Percentiles rank a stretch among this genome's conserved stretches.
phyloP scores from a whole-genome alignment of 2,888 invertebrate species.

The Caenorhabditis uteleia region DNA sequence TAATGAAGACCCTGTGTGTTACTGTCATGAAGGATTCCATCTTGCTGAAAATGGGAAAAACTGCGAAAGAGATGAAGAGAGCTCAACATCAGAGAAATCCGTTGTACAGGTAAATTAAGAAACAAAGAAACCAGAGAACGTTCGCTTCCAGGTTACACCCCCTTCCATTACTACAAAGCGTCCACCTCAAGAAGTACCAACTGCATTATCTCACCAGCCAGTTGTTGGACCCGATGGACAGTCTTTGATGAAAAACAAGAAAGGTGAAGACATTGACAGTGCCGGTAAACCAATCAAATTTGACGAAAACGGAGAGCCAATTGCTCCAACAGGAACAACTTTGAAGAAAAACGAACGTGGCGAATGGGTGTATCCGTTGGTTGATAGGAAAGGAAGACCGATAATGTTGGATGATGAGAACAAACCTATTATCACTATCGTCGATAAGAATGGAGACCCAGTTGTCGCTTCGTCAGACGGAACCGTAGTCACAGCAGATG shows the following conservation, averaged over 20 bases:
- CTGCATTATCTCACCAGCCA: constrained; percentile 30
- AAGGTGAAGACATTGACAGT: constrained; percentile 51
- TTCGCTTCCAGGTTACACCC: constrained; percentile 36
- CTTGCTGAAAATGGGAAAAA: constrained; percentile 55
- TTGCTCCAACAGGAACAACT: constrained; percentile 50
- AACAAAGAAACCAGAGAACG: background rate
- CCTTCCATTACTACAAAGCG: constrained; percentile 42
- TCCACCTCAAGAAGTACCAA: constrained; percentile 44
- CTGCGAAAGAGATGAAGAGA: constrained; percentile 44
- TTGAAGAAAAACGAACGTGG: constrained; percentile 56
- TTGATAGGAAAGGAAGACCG: constrained; percentile 51
- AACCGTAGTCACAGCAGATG: constrained; percentile 29
- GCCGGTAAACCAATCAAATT: constrained; percentile 44
- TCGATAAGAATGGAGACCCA: constrained; percentile 45
- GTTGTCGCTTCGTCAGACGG: constrained; percentile 30
- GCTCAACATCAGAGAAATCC: constrained; percentile 27
- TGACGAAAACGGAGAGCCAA: constrained; percentile 51
- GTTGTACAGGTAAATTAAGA: constrained; percentile 30
- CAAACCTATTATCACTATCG: constrained; percentile 44
- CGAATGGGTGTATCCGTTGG: constrained; percentile 57
- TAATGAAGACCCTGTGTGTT: constrained; percentile 54
- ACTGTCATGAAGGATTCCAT: constrained; percentile 63
- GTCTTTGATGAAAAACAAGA: constrained; percentile 43
- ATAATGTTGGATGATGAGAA: constrained; percentile 42
- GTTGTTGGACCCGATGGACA: constrained; percentile 59